Evolutionary conservation across 2,113 vertebrate species (phyloP), one percentile per base, ranked within the genome.

Genomic region (Lathamus discolor): DNA sequence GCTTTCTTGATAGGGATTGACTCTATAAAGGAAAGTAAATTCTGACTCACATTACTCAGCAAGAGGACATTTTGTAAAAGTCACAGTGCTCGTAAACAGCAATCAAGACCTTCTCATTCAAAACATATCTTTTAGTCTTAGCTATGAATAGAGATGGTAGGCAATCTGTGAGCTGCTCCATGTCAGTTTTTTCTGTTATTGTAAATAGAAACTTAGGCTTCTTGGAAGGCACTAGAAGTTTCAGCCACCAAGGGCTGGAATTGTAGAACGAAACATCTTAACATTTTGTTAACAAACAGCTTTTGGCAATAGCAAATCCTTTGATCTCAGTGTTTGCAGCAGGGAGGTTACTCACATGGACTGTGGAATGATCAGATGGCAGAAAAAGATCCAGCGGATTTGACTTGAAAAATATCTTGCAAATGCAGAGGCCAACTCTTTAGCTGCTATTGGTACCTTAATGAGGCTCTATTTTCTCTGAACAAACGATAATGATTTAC

Each of bases 1-100:
- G 17, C 70, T 97, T 97, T 96, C 85, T 86, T 95, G 95, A 88
- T 76, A 93, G 88, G 76, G 83, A n/a, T 11, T 91, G 66, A 87
- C 90, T 86, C 61, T 66, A 83, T 63, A 86, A 79, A 95, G 88
- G 48, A 83, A 70, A 77, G 25, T 59, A 94, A 93, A 92, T 88
- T 89, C 82, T 95, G 49, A 66, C n/a, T 81, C 31, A 19, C 13
- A 16, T 94, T 96, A 85, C 25, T 87, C 63, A 67, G 41, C 57
- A 92, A 39, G 80, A 80, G 41, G 76, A 35, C 41, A 33, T 84
- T 95, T 95, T 82, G 75, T 74, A 46, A 41, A 74, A 78, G 62
- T 75, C 33, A 15, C 17, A 27, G 78, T 83, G 49, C 78, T 88
- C 74, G n/a, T 48, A 88, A 93, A 93, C 39, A 93, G n/a, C 83